phyloP scores from a whole-genome alignment of 2,797 vertebrate genomes.

The Schizopygopsis pylzovi region DNA sequence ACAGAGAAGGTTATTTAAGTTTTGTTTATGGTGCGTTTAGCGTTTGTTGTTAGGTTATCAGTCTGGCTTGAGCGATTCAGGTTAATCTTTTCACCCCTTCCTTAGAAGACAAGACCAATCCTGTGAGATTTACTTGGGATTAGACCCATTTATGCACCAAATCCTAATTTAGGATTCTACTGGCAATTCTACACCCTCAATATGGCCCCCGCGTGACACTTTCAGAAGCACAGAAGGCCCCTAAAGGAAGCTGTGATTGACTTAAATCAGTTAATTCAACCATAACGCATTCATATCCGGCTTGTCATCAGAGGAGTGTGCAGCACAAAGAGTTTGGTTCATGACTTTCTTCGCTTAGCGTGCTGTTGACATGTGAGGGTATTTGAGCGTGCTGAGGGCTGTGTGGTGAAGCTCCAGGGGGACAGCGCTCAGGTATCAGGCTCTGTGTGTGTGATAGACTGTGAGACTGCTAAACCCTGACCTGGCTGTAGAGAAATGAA shows the following conservation, averaged over 20 bases:
- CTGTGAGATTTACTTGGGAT: slow-evolving; percentile 31
- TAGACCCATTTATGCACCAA: slow-evolving; percentile 23
- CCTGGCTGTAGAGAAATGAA: slow-evolving; percentile 70
- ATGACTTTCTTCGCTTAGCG: slow-evolving; percentile 31
- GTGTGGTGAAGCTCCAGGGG: slow-evolving; percentile 19
- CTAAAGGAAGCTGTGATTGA: slow-evolving; percentile 43
- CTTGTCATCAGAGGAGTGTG: slow-evolving; percentile 41
- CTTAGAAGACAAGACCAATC: slow-evolving; percentile 14
- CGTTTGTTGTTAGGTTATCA: neutral
- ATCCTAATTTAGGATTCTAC: slow-evolving; percentile 7
- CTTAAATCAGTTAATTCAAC: slow-evolving; percentile 62
- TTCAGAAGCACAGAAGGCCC: slow-evolving; percentile 15
- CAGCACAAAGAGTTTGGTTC: slow-evolving; percentile 34
- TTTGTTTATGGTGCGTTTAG: slow-evolving; percentile 27
- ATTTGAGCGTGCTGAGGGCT: slow-evolving; percentile 24
- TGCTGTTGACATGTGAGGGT: slow-evolving; percentile 44
- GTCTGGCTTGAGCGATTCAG: slow-evolving; percentile 17
- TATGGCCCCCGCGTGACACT: neutral
- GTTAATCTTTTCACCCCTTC: slow-evolving; percentile 36
- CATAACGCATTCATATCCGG: slow-evolving; percentile 58
- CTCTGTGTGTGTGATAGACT: slow-evolving; percentile 46
- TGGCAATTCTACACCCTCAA: neutral
- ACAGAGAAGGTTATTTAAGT: neutral
- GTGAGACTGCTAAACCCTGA: slow-evolving; percentile 61
- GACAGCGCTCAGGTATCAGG: slow-evolving; percentile 16